Percentiles rank a stretch among this genome's conserved stretches.
phyloP scores from a whole-genome alignment of 2,797 vertebrate genomes.

The Loris lydekkerianus region DNA sequence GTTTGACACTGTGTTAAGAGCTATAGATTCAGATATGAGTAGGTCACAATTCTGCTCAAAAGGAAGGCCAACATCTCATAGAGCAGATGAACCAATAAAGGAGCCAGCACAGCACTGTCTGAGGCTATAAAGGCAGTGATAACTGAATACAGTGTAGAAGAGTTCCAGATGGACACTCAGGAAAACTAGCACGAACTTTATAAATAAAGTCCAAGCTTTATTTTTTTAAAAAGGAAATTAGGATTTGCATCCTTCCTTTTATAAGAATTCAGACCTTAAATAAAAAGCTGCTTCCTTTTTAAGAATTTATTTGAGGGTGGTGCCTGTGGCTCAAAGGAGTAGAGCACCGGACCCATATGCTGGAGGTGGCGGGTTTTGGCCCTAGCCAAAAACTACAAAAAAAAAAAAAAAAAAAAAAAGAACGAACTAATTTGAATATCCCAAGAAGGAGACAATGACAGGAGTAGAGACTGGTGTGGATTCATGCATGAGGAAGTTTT shows the following conservation, averaged over 20 bases:
- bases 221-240: slow-evolving; percentile 27
- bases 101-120: background rate
- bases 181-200: background rate
- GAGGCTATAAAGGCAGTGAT: background rate
- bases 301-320: background rate
- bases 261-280: slow-evolving; percentile 43
- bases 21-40: background rate
- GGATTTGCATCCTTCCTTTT: background rate
- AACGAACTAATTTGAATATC: background rate
- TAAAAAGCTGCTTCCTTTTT: slow-evolving; percentile 40
- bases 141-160: background rate
- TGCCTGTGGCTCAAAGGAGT: no score
- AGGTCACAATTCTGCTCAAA: background rate
- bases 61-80: background rate
- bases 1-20: background rate
- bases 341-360: no score
- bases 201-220: background rate
- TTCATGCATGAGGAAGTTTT: background rate
- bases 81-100: background rate
- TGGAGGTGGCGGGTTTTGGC: no score
- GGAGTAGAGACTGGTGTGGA: background rate
- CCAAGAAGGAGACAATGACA: background rate
- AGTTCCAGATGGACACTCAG: background rate
- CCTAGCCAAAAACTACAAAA: no score
- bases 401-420: no score